Percentiles rank a stretch among this genome's conserved stretches.
Conservation (phyloP, 2,888 invertebrate species). For the Acanthosepion lycidas region DNA sequence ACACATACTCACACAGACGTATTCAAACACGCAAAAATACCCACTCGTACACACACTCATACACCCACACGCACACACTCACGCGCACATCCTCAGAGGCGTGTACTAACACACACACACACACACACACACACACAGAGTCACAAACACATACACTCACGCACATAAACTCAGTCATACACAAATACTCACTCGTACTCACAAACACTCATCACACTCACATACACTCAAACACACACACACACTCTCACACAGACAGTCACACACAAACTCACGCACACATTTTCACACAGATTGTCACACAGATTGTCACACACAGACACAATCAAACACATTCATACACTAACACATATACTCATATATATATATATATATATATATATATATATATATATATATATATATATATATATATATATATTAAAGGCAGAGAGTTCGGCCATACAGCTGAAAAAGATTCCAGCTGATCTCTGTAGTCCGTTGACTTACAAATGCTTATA, state of each 20-base stretch:
- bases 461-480: too few species aligned
- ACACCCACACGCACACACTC: not conserved
- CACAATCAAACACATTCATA: not conserved
- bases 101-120: too few species aligned
- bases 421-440: too few species aligned
- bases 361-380: not conserved
- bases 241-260: too few species aligned
- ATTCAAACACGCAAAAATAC: not conserved
- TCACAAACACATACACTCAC: not conserved
- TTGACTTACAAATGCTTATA: too few species aligned
- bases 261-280: not conserved
- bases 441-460: too few species aligned
- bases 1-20: not conserved
- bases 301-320: not conserved
- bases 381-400: not conserved
- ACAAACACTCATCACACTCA: not conserved
- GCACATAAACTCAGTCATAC: not conserved
- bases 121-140: not conserved
- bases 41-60: not conserved
- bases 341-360: not conserved
- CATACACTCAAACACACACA: not conserved
- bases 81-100: too few species aligned
- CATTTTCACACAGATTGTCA: not conserved
- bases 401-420: too few species aligned
- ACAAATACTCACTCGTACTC: not conserved